Conservation (phyloP, 2,888 invertebrate genomes). For the Drosophila affinis region DNA sequence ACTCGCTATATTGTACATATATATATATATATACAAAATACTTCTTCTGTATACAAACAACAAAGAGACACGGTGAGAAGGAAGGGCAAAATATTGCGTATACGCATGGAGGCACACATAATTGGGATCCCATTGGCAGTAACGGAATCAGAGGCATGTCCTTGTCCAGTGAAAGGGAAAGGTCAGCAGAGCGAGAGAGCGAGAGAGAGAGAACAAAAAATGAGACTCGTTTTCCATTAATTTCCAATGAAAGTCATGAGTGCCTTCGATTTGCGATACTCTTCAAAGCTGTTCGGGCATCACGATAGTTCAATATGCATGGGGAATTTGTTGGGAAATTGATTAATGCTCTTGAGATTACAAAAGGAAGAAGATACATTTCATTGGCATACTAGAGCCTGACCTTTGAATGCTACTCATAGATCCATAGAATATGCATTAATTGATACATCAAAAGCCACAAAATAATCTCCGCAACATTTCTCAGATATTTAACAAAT, state of each 20-base stretch:
- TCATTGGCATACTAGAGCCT: too few species aligned
- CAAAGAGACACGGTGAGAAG: too few species aligned
- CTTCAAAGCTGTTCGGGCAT: not conserved
- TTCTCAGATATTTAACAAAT: too few species aligned
- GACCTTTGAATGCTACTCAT: too few species aligned
- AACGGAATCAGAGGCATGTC: not conserved
- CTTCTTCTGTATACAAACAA: slow-evolving; percentile 1
- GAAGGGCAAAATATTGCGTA: slow-evolving; percentile 36
- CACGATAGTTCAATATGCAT: not conserved
- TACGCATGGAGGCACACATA: slow-evolving; percentile 35
- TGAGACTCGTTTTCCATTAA: slow-evolving; percentile 52
- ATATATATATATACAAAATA: slow-evolving; percentile 2
- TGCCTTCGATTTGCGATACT: slow-evolving; percentile 32
- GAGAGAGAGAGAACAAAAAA: slow-evolving; percentile 10
- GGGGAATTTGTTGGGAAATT: not conserved
- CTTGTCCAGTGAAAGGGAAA: slow-evolving; percentile 29
- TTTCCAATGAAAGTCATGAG: slow-evolving; percentile 51
- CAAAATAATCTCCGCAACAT: too few species aligned
- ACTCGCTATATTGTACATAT: too few species aligned
- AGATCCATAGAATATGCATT: too few species aligned
- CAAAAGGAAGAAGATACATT: not conserved
- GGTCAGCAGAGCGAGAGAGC: slow-evolving; percentile 16
- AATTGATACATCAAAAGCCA: too few species aligned
- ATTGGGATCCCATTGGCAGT: slow-evolving; percentile 20
- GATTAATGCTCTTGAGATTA: not conserved